A percentile compares a stretch with the other conserved stretches of the same genome.
Evolutionary conservation across 2,888 invertebrate species (phyloP).

Genomic region (Exephanes ischioxanthus): DNA sequence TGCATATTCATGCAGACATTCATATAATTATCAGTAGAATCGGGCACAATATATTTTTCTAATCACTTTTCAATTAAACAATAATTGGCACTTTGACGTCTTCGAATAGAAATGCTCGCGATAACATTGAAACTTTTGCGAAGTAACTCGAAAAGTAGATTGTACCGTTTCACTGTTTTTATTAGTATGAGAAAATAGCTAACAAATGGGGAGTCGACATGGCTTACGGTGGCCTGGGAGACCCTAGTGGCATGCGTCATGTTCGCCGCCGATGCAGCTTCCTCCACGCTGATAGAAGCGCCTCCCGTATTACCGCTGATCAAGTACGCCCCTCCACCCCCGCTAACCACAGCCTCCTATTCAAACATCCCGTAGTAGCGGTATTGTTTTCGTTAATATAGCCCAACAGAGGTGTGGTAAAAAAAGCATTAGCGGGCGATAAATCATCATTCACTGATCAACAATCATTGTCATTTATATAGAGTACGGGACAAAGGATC

Average conservation of each 20-base stretch:
- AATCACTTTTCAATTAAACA: conserved; percentile 30
- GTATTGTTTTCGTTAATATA: conserved; percentile 68
- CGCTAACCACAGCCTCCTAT: conserved; percentile 85
- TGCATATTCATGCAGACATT: conserved; percentile 49
- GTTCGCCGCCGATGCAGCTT: conserved; percentile 87
- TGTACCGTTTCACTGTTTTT: conserved; percentile 45
- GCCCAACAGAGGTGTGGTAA: conserved; percentile 38
- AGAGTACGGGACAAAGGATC: conserved; percentile 33
- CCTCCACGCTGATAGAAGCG: conserved; percentile 83
- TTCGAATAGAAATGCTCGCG: neutral
- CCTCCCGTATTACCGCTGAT: conserved; percentile 86
- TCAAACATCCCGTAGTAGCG: conserved; percentile 77
- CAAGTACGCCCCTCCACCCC: conserved; percentile 85
- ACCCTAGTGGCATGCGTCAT: conserved; percentile 93
- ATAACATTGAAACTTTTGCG: neutral
- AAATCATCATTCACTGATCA: conserved; percentile 42
- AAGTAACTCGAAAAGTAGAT: conserved; percentile 47
- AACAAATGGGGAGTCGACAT: conserved; percentile 82
- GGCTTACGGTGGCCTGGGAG: conserved; percentile 95
- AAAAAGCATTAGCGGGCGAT: conserved; percentile 58
- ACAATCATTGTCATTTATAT: conserved; percentile 21
- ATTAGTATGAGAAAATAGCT: conserved; percentile 78
- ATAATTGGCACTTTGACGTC: neutral
- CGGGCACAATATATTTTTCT: conserved; percentile 43
- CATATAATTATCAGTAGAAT: conserved; percentile 48